A percentile compares a stretch with the other conserved stretches of the same genome.
Conservation (phyloP, 2,113 vertebrate species). For the Epinephelus cyanopodus region DNA sequence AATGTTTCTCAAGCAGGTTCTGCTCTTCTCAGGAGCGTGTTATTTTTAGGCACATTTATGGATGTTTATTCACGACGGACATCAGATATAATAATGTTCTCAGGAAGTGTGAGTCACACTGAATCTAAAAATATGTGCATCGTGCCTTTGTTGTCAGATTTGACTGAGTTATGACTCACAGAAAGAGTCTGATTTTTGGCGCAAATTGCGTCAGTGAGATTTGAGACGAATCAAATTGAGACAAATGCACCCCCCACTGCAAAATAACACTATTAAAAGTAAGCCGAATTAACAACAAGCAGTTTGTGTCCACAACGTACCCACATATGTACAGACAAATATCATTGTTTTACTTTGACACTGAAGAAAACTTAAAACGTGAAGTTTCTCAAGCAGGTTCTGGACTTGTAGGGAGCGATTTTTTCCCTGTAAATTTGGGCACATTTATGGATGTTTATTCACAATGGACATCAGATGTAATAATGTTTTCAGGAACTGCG, state of each 20-base stretch:
- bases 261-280: background rate
- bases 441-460: background rate
- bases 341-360: background rate
- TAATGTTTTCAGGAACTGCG: background rate
- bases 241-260: background rate
- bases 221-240: too few relatives aligned
- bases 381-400: background rate
- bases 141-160: background rate
- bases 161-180: too few relatives aligned
- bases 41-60: background rate
- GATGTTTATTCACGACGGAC: background rate
- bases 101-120: background rate
- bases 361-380: background rate
- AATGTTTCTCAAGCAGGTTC: background rate
- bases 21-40: fast-evolving
- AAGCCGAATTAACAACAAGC: background rate
- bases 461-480: too few relatives aligned
- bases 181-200: background rate
- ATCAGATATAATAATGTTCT: background rate
- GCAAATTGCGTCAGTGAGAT: background rate
- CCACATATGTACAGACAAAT: background rate
- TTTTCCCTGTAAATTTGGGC: background rate
- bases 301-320: background rate
- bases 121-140: background rate
- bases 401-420: background rate